Evolutionary conservation across 2,888 invertebrate genomes (phyloP).

Genomic region (Agriopis leucophaearia): DNA sequence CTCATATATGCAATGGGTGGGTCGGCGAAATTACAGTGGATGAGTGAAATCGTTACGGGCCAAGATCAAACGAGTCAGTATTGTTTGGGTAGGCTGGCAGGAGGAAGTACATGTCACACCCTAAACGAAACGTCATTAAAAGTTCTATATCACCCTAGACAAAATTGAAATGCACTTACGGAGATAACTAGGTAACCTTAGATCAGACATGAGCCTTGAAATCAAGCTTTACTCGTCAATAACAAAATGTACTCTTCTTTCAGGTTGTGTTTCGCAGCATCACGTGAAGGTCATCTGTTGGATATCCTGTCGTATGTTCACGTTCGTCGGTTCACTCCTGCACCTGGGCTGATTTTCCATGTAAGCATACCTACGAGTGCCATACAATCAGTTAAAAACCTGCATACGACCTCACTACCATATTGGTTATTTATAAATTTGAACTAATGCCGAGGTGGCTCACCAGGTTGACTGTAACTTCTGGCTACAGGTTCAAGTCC

Average conservation of each 20-base stretch:
- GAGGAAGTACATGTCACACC: background rate
- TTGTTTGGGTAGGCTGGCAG: background rate
- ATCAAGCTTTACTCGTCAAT: background rate
- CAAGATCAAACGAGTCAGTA: background rate
- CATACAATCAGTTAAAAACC: too few relatives aligned
- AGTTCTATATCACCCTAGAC: background rate
- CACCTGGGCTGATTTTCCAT: slow-evolving; percentile 98
- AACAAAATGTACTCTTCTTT: slow-evolving; percentile 20
- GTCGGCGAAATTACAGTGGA: background rate
- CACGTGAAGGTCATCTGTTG: slow-evolving; percentile 96
- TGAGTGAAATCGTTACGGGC: background rate
- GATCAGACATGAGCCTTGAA: background rate
- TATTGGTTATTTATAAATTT: too few relatives aligned
- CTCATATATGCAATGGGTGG: background rate
- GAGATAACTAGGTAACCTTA: background rate
- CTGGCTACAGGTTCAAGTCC: too few relatives aligned
- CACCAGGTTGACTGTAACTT: too few relatives aligned
- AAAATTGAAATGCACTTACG: background rate
- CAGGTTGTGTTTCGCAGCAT: slow-evolving; percentile 96
- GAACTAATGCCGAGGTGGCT: too few relatives aligned
- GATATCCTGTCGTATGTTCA: slow-evolving; percentile 97
- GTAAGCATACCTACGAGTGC: slow-evolving; percentile 83
- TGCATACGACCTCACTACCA: background rate
- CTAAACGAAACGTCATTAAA: background rate
- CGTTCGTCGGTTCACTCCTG: slow-evolving; percentile 95